Evolutionary conservation across 2,888 invertebrate genomes (phyloP).

Genomic region (Reticulitermes lucifugus): DNA sequence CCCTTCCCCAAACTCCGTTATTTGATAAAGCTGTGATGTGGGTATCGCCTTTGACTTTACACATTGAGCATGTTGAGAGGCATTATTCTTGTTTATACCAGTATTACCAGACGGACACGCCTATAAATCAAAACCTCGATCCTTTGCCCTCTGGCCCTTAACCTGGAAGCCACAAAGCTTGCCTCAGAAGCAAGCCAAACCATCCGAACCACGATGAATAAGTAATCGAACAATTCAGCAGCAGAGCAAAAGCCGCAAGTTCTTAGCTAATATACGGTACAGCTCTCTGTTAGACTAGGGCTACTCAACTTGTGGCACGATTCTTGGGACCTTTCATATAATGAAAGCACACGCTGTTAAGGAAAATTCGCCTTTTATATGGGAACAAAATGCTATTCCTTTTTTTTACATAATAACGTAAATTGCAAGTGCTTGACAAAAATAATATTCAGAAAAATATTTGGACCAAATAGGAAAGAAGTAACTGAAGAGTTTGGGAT

Average conservation of each 20-base stretch:
- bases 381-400: no score
- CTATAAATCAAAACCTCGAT: slow-evolving; percentile 40
- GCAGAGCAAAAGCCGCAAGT: slow-evolving; percentile 27
- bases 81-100: slow-evolving; percentile 25
- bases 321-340: not conserved
- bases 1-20: not conserved
- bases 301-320: not conserved
- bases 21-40: slow-evolving; percentile 41
- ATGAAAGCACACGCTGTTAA: no score
- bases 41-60: slow-evolving; percentile 39
- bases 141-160: slow-evolving; percentile 37
- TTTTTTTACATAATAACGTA: no score
- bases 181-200: slow-evolving; percentile 38
- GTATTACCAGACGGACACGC: slow-evolving; percentile 20
- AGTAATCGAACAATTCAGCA: slow-evolving; percentile 43
- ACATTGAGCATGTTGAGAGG: not conserved
- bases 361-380: no score
- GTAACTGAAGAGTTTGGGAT: no score
- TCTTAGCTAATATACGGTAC: slow-evolving; percentile 37
- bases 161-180: slow-evolving; percentile 36
- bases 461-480: no score
- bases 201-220: slow-evolving; percentile 45
- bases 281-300: not conserved
- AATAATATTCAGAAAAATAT: no score
- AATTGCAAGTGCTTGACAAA: no score